Evolutionary conservation across 2,888 invertebrate species (phyloP).

Genomic region (Agonum fuliginosum): DNA sequence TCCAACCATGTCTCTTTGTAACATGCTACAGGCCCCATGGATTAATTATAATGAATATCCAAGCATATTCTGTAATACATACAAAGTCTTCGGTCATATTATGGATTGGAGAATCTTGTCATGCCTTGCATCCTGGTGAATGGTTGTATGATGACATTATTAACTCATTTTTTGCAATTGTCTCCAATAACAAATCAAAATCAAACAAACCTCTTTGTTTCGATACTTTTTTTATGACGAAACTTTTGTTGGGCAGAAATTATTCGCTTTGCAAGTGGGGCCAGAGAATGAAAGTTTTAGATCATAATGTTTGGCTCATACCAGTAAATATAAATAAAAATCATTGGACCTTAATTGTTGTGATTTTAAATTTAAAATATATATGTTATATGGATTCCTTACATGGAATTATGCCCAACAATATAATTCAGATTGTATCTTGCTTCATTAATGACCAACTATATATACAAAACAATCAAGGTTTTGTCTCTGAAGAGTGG

Average conservation of each 20-base stretch:
- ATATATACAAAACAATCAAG: background rate
- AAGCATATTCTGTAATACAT: background rate
- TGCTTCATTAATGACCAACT: constrained; percentile 13
- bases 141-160: constrained; percentile 32
- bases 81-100: background rate
- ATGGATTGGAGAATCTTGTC: background rate
- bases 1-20: no score
- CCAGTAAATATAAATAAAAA: constrained; percentile 21
- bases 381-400: constrained; percentile 8
- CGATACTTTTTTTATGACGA: constrained; percentile 19
- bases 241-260: background rate
- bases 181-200: no score
- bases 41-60: background rate
- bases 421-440: background rate
- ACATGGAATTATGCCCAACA: background rate
- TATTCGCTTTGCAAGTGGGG: constrained; percentile 3
- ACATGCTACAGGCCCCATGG: background rate
- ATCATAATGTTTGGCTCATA: constrained; percentile 13
- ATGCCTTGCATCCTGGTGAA: background rate
- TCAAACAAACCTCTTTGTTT: no score
- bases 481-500: background rate
- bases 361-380: constrained; percentile 26
- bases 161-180: constrained; percentile 29
- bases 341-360: background rate
- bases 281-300: background rate